Conservation (phyloP, 2,113 vertebrate species). For the Clarias magur region DNA sequence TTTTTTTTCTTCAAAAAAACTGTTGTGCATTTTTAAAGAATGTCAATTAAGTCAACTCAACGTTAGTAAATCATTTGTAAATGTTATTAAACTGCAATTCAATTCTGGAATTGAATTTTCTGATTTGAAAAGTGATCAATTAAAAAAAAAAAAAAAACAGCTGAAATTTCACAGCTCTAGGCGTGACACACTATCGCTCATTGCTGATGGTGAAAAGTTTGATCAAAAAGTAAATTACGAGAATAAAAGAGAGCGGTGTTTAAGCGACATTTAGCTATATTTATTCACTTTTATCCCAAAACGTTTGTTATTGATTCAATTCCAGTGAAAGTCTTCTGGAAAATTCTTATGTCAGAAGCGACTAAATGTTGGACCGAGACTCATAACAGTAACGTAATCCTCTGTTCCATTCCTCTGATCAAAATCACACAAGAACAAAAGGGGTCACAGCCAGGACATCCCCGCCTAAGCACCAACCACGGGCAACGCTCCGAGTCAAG, state of each 20-base stretch:
- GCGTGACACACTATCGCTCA: too few relatives aligned
- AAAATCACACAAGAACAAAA: slow-evolving; percentile 30
- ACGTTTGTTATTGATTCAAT: neutral
- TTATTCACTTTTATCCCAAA: neutral
- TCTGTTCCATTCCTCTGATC: neutral
- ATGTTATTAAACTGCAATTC: too few relatives aligned
- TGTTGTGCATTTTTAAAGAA: too few relatives aligned
- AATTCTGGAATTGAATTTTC: too few relatives aligned
- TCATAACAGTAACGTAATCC: slow-evolving; percentile 16
- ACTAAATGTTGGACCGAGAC: neutral
- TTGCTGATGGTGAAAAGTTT: too few relatives aligned
- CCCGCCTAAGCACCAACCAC: neutral
- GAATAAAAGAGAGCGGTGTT: neutral
- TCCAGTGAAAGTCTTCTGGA: neutral
- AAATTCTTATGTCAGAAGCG: neutral
- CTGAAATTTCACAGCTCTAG: too few relatives aligned
- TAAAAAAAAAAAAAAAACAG: too few relatives aligned
- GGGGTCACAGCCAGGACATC: neutral
- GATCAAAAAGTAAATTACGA: too few relatives aligned
- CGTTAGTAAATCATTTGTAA: too few relatives aligned
- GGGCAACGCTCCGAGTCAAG: neutral
- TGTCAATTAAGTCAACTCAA: too few relatives aligned
- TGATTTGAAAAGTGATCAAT: too few relatives aligned
- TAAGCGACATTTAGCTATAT: neutral
- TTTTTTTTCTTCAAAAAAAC: too few relatives aligned